Base-by-base conservation (phyloP, 1,140 invertebrate genomes). In the Frieseomelitta varia region DNA sequence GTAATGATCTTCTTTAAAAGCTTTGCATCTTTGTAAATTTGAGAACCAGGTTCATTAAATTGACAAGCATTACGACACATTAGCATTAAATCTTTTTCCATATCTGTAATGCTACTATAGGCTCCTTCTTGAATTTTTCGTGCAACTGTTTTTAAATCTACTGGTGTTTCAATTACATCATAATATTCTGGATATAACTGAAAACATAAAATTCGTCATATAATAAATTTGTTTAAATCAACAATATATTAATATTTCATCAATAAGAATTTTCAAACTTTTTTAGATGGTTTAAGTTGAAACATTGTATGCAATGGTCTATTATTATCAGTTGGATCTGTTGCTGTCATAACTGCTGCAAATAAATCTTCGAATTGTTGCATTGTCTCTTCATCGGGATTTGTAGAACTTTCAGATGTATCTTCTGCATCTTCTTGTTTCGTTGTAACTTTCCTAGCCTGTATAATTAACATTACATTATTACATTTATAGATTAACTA, bases 151-250 rank as follows among this genome's bases (percentile, higher is more conserved):
- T 98, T 98, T 89, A 99, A 95, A 95, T 99, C 99, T 88, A 99
- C 98, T 1, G 99, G 99, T 88, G 97, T 97, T 80, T 99, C 97
- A 85, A 99, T 99, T 0, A 99, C 97, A 90, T 98, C 97, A 92
- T 99, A 99, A 94, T 99, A 99, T 91, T 99, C 98, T 0, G 99
- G 99, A 95, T 99, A 99, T 72, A 97, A 96, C 96, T 97, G 90
- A 30, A 94, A 90, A 78, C 67, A 65, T 68, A 85, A 76, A n/a
- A 47, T 67, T n/a, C 19, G 58, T 68, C 15, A 1, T 61, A 53
- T n/a, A 61, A 77, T 77, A 76, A 63, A n/a, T 63, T 30, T 34
- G 39, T 63, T 74, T 39, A 75, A 34, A 14, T 15, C n/a, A 55
- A 14, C 19, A 8, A 27, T 11, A 11, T 19, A 1, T 24, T 58